Conservation (phyloP, 1,140 invertebrate species). For the Ceratosolen solmsi region DNA sequence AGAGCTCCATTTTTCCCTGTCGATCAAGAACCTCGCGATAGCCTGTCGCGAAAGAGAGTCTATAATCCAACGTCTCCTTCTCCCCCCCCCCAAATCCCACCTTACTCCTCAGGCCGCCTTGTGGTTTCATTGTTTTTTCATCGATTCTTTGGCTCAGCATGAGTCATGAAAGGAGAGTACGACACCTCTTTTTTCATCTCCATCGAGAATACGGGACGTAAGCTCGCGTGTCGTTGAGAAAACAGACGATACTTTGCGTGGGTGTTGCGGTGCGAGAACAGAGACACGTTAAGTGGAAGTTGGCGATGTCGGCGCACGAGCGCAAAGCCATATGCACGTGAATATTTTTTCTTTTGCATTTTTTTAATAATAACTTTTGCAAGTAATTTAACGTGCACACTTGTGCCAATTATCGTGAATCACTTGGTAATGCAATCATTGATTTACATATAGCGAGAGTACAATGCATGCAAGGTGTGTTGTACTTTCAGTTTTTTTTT, state of each 20-base stretch:
- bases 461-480: background rate
- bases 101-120: too few relatives aligned
- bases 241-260: background rate
- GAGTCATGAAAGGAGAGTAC: background rate
- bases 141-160: background rate
- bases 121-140: background rate
- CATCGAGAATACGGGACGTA: background rate
- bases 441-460: slow-evolving; percentile 30
- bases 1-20: background rate
- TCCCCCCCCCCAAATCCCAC: background rate
- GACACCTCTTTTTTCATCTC: slow-evolving; percentile 13
- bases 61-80: background rate
- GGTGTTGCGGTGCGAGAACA: slow-evolving; percentile 16
- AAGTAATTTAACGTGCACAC: background rate
- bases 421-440: slow-evolving; percentile 31
- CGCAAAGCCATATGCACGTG: background rate
- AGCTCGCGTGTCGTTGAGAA: background rate
- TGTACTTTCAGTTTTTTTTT: slow-evolving; percentile 16
- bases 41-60: background rate
- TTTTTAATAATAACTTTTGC: background rate
- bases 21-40: background rate
- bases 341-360: background rate
- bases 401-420: slow-evolving; percentile 46
- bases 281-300: slow-evolving; percentile 4
- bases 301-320: background rate